Evolutionary conservation across 1,140 invertebrate genomes (phyloP), one percentile per base, ranked within the genome.

Genomic region (Mactra quadrangularis): DNA sequence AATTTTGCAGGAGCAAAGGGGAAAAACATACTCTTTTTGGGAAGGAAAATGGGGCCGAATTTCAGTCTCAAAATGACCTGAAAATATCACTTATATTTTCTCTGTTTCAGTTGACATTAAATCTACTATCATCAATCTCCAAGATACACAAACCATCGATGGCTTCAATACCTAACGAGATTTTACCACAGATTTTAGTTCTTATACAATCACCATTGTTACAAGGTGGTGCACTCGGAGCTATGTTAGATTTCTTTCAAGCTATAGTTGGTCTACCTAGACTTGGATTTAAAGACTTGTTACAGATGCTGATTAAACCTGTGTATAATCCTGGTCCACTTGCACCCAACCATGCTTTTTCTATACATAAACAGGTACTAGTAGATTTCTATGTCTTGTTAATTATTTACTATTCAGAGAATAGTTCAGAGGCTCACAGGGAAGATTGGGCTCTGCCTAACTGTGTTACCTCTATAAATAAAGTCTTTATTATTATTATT

Each of bases 241-340:
- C 98, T 3, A 96, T 98, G 94, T 94, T 99, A 68, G 96, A 98
- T 85, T 97, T 99, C 87, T 97, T 99, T 91, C 96, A 97, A 93
- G 96, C 97, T 19, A 91, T 99, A 70, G 97, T 98, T 94, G 95
- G 96, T 86, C 94, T 97, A 66, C 95, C 96, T 1, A 96, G 96
- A 59, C 94, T 98, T 41, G 95, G 96, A 25, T 97, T 97, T 85
- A 95, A 96, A 71, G 96, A 97, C 84, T 93, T 99, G 25, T 92
- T 98, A 17, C 88, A 89, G 92, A 91, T 93, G 91, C 68, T 93
- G 62, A 91, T 90, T 25, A 89, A 90, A 45, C 91, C 93, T 17
- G 89, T 94, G 33, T 92, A 92, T 82, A 90, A 88, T 55, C 88
- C 93, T 27, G 55, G 38, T 11, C 52, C 59, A 31, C 71, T 75